A percentile compares a stretch with the other conserved stretches of the same genome.
phyloP scores from a whole-genome alignment of 2,113 vertebrate genomes.

The Myanophis thanlyinensis region DNA sequence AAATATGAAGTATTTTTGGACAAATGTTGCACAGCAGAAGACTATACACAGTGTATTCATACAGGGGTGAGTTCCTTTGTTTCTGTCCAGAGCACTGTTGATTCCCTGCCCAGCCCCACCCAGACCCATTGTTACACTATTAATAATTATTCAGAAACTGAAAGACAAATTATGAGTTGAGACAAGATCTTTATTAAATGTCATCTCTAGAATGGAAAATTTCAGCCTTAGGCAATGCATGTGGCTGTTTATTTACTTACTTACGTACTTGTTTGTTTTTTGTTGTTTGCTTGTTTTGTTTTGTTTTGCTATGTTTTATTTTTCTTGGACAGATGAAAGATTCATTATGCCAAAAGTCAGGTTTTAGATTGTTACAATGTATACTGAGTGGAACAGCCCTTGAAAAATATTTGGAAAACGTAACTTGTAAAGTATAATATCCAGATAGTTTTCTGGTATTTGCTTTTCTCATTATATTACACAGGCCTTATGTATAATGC shows the following conservation, averaged over 20 bases:
- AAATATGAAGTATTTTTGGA: not conserved
- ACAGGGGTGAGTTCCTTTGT: constrained; percentile 40
- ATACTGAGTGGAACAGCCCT: not conserved
- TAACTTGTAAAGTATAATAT: not conserved
- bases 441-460: not conserved
- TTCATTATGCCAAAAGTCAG: not conserved
- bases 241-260: not conserved
- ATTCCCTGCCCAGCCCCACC: not conserved
- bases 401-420: not conserved
- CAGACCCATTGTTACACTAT: not conserved
- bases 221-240: not conserved
- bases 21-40: constrained; percentile 23
- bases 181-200: not conserved
- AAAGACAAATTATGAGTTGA: not conserved
- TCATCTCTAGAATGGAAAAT: not conserved
- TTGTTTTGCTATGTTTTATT: not conserved
- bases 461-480: not conserved
- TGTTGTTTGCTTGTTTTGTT: not conserved
- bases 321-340: not conserved
- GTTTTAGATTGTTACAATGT: not conserved
- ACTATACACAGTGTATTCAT: constrained; percentile 40
- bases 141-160: not conserved
- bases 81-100: not conserved
- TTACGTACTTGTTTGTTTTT: not conserved
- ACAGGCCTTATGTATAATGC: not conserved